These are phyloP conservation scores for Protaetia brevitarsis DNA, from an alignment of 1,140 invertebrate species.

Conservation along the genomic window DNA sequence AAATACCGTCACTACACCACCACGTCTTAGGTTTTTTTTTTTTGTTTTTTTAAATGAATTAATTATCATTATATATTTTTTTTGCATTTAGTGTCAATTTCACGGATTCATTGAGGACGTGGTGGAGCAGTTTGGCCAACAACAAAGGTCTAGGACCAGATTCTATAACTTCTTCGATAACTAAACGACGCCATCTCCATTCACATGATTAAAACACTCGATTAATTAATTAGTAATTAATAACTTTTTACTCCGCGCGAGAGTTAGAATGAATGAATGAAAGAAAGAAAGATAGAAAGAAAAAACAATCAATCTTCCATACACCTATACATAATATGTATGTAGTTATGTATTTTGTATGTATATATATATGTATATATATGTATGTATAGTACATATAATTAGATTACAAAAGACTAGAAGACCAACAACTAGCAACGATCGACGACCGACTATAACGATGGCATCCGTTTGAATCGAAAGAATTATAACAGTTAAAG, in stretches of 20 bases:
- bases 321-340: too few relatives aligned
- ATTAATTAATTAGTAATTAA: background rate
- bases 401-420: background rate
- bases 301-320: too few relatives aligned
- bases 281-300: too few relatives aligned
- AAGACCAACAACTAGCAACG: constrained; percentile 15
- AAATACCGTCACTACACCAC: constrained; percentile 30
- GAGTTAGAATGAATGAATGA: too few relatives aligned
- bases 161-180: constrained; percentile 11
- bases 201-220: background rate
- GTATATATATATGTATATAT: too few relatives aligned
- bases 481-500: constrained; percentile 1
- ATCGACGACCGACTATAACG: background rate
- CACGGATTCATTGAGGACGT: too few relatives aligned
- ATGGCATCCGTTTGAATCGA: constrained; percentile 4
- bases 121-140: constrained; percentile 37
- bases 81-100: background rate
- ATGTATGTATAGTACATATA: too few relatives aligned
- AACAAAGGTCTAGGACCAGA: constrained; percentile 39
- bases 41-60: too few relatives aligned
- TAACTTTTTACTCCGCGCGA: too few relatives aligned
- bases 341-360: too few relatives aligned
- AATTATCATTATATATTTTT: background rate
- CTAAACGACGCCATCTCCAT: constrained; percentile 21
- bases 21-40: too few relatives aligned